Evolutionary conservation across 2,888 invertebrate species (phyloP).

Genomic region (Limnephilus marmoratus): DNA sequence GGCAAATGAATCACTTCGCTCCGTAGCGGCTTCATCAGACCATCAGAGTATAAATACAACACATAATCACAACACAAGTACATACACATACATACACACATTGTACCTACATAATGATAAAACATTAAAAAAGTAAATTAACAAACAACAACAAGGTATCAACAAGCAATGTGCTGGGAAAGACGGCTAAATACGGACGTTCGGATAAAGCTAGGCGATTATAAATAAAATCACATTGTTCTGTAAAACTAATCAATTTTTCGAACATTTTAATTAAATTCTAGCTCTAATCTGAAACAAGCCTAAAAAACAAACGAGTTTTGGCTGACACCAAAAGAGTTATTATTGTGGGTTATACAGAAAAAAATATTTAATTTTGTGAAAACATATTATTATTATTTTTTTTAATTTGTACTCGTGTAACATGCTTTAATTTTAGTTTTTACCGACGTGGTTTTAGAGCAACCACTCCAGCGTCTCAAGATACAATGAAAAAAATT

Average conservation of each 20-base stretch:
- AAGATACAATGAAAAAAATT: not conserved
- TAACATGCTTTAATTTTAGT: not conserved
- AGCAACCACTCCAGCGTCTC: not conserved
- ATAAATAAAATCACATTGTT: not conserved
- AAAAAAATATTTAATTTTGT: not conserved
- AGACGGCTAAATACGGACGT: not conserved
- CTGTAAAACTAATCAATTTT: not conserved
- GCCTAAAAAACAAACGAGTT: not conserved
- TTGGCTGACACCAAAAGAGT: not conserved
- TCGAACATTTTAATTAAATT: not conserved
- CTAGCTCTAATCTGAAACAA: not conserved
- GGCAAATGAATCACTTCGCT: conserved; percentile 13
- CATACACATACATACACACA: not conserved
- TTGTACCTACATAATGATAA: not conserved
- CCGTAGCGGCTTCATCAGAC: not conserved
- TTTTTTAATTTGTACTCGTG: not conserved
- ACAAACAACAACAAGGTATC: not conserved
- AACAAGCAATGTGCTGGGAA: not conserved
- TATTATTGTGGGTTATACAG: not conserved
- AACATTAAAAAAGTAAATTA: conserved; percentile 4
- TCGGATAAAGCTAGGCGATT: not conserved
- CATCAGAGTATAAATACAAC: conserved; percentile 6
- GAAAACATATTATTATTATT: not conserved
- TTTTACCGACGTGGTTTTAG: not conserved
- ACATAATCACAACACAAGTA: not conserved